A percentile compares a stretch with the other conserved stretches of the same genome.
These are phyloP conservation scores for Sminthopsis crassicaudata DNA, from an alignment of 2,113 vertebrate species.

Conservation along the genomic window DNA sequence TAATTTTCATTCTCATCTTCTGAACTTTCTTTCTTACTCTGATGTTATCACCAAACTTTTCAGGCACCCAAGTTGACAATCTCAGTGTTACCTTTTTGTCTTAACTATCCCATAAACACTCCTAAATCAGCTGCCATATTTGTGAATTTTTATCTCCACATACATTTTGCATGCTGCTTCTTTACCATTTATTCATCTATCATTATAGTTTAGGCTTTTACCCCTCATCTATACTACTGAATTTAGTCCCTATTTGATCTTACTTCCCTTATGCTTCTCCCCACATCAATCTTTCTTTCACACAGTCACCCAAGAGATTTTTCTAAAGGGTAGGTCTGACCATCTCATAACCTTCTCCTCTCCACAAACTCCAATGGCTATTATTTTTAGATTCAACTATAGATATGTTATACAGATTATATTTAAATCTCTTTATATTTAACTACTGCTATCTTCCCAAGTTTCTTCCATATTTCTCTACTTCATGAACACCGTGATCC, in stretches of 20 bases:
- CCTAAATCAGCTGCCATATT: neutral
- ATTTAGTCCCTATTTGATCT: neutral
- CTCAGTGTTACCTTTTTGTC: neutral
- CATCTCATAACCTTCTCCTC: neutral
- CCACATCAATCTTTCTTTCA: neutral
- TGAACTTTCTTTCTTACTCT: neutral
- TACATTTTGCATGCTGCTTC: neutral
- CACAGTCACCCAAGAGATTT: too few relatives aligned
- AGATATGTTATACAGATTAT: too few relatives aligned
- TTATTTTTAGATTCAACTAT: neutral
- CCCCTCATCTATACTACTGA: neutral
- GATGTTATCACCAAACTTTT: neutral
- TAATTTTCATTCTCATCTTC: neutral
- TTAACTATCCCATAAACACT: neutral
- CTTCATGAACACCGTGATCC: neutral
- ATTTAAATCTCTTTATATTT: neutral
- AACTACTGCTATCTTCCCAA: neutral
- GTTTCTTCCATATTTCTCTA: neutral
- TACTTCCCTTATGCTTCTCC: neutral
- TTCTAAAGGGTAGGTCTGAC: neutral
- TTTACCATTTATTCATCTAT: neutral
- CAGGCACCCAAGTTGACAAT: neutral
- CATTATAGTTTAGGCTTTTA: neutral
- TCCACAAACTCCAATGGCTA: neutral
- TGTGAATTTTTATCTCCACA: neutral